phyloP scores from a whole-genome alignment of 2,888 invertebrate species.

The Anticlea derivata region DNA sequence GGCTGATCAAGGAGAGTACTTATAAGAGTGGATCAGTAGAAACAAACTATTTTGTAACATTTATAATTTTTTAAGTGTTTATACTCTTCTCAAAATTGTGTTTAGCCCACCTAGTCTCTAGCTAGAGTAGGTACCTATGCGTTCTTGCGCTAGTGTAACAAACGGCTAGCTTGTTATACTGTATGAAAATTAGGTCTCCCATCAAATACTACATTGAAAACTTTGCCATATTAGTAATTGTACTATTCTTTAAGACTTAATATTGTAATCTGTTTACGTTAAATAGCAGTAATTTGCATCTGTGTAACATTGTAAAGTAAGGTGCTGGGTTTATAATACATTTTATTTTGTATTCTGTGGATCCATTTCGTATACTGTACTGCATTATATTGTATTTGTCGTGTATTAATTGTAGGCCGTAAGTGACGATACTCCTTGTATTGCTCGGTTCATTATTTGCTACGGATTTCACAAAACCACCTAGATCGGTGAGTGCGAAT shows the following conservation, averaged over 20 bases:
- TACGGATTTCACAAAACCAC: neutral
- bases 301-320: constrained; percentile 78
- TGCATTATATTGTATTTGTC: constrained; percentile 66
- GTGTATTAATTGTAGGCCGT: constrained; percentile 68
- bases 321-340: constrained; percentile 82
- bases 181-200: constrained; percentile 69
- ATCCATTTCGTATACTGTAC: constrained; percentile 56
- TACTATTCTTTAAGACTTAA: constrained; percentile 79
- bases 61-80: constrained; percentile 33
- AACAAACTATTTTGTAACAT: constrained; percentile 41
- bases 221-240: constrained; percentile 83
- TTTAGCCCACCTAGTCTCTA: constrained; percentile 82
- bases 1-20: constrained; percentile 23
- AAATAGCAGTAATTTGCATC: constrained; percentile 68
- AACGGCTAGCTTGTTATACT: constrained; percentile 65
- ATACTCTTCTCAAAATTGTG: constrained; percentile 60
- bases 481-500: neutral
- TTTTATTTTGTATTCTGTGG: constrained; percentile 74
- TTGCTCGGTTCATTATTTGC: constrained; percentile 74
- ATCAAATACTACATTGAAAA: constrained; percentile 82
- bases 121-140: constrained; percentile 45
- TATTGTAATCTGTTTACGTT: constrained; percentile 70
- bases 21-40: constrained; percentile 26
- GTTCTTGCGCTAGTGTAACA: constrained; percentile 64
- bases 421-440: constrained; percentile 66